Conservation (phyloP, 1,140 invertebrate genomes). For the Oryzaephilus surinamensis region DNA sequence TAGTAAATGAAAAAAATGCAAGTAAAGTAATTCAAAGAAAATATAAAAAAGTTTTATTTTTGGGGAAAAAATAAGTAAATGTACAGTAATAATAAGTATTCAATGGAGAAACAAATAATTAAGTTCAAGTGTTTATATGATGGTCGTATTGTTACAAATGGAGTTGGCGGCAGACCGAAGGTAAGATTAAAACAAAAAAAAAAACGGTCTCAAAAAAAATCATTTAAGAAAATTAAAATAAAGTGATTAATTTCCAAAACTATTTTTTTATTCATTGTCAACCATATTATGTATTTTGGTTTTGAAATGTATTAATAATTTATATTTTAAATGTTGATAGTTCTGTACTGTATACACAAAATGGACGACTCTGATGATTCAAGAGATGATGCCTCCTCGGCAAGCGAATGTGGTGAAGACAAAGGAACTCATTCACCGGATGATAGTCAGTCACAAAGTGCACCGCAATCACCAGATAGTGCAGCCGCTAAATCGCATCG, state of each 20-base stretch:
- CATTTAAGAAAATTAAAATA: neutral
- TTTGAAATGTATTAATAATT: neutral
- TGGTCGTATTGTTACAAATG: conserved; percentile 11
- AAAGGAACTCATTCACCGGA: conserved; percentile 15
- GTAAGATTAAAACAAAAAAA: conserved; percentile 10
- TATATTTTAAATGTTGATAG: neutral
- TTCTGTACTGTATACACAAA: conserved; percentile 5
- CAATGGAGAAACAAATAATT: no score
- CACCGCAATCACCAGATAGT: conserved; percentile 9
- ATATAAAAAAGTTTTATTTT: no score
- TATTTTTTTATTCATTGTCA: neutral
- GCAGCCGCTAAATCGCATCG: conserved; percentile 4
- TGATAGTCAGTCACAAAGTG: conserved; percentile 13
- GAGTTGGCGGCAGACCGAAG: conserved; percentile 12
- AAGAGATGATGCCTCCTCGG: conserved; percentile 28
- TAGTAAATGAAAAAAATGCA: no score
- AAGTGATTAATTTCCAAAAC: neutral
- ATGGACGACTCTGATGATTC: conserved; percentile 35
- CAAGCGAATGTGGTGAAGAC: conserved; percentile 26
- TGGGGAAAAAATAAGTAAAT: no score
- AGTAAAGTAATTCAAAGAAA: no score
- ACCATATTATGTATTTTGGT: neutral
- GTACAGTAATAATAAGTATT: no score
- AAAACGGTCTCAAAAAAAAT: conserved; percentile 12
- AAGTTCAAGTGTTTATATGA: conserved; percentile 11